A percentile compares a stretch with the other conserved stretches of the same genome.
These are phyloP conservation scores for Dolichallabes microphthalmus DNA, from an alignment of 2,113 vertebrate species.

Conservation along the genomic window DNA sequence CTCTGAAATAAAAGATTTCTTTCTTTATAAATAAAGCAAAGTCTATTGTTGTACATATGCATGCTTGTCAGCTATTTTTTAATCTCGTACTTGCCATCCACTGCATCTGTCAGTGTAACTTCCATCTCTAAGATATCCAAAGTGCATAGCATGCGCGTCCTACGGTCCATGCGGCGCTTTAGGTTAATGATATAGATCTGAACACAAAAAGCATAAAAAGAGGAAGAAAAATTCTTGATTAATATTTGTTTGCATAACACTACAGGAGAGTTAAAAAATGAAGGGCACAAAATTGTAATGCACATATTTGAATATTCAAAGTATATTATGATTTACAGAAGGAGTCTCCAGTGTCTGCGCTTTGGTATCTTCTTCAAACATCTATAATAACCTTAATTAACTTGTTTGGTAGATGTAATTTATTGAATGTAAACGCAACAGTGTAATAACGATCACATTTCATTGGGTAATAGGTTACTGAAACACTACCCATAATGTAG, in stretches of 20 bases:
- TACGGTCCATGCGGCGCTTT: constrained; percentile 85
- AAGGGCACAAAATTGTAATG: not conserved
- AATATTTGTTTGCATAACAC: too few relatives aligned
- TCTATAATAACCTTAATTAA: not conserved
- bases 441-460: not conserved
- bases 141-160: constrained; percentile 84
- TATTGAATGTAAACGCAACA: not conserved
- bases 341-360: not conserved
- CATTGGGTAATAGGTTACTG: not conserved
- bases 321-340: not conserved
- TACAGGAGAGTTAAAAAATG: not conserved
- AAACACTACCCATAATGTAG: too few relatives aligned
- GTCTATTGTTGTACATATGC: too few relatives aligned
- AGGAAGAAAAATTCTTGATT: not conserved
- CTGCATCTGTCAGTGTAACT: constrained; percentile 82
- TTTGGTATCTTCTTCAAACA: not conserved
- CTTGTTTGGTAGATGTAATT: not conserved
- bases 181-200: constrained; percentile 94
- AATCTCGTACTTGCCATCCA: constrained; percentile 91
- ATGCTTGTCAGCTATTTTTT: not conserved
- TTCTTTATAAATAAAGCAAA: not conserved
- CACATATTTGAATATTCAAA: too few relatives aligned
- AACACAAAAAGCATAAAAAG: not conserved
- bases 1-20: constrained; percentile 63
- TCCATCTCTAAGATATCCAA: constrained; percentile 81